Base-by-base conservation (phyloP, 64 coral and sea anemone species). In the Platygyra sinensis region DNA sequence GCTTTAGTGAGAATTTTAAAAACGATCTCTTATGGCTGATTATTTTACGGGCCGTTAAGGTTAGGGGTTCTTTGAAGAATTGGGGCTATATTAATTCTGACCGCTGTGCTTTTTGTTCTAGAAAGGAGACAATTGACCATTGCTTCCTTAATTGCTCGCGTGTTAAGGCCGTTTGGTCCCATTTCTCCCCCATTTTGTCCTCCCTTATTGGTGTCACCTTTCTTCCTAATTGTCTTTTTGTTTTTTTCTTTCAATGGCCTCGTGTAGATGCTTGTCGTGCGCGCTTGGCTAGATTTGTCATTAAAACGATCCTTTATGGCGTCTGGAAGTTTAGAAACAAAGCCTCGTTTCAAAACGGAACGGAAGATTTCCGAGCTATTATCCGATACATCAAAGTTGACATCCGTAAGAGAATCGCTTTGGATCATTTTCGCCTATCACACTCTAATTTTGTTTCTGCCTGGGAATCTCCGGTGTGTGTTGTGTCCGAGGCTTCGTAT, bases 31-130 rank as follows among this genome's bases (percentile, higher is more conserved):
- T 28, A 17, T 80, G 77, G 54, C 15, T 57, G 8, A 57, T 57
- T 14, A 16, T 57, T 16, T 13, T 57, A 8, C 12, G 54, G 1
- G 54, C 54, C 1, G 15, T 57, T 20, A 64, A 82, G 46, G 30
- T 65, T 4, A 17, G 80, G 0, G 61, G 67, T 19, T 33, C 80
- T 2, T 19, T 65, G 8, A 18, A 38, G 2, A 39, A 20, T 30
- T 65, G 80, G 60, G 80, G 59, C 0, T 82, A 82, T 36, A 82
- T 82, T 24, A 19, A 62, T 4, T 82, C 79, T 18, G 25, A 60
- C 24, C 15, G 8, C 12, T 82, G 79, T 20, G 79, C 79, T 0
- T 62, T 18, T 38, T 82, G 59, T 10, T 9, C 27, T 19, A 10
- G 60, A 33, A 29, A 15, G 19, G 79, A 82, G 18, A 82, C 79